A percentile compares a stretch with the other conserved stretches of the same genome.
These are phyloP conservation scores for Theropithecus gelada DNA, from an alignment of 2,113 vertebrate genomes.

Conservation along the genomic window DNA sequence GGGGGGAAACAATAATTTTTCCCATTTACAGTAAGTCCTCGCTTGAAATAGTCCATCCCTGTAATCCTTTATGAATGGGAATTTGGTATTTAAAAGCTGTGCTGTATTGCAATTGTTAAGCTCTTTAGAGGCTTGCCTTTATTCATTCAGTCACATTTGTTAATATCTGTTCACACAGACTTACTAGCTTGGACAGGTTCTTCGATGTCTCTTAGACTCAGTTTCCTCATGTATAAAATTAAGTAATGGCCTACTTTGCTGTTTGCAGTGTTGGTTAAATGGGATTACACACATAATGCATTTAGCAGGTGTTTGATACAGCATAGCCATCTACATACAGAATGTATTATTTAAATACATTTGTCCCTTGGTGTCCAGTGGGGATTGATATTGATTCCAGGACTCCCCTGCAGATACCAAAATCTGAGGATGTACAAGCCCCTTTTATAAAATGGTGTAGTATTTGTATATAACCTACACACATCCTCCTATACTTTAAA, in stretches of 20 bases:
- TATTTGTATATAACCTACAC: not conserved
- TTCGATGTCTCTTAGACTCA: not conserved
- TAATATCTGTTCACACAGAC: not conserved
- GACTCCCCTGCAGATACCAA: not conserved
- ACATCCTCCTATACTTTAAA: not conserved
- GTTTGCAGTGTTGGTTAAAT: not conserved
- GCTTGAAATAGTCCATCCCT: not conserved
- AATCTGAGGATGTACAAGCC: not conserved
- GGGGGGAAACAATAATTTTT: not conserved
- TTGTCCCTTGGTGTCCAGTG: not conserved
- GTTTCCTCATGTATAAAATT: not conserved
- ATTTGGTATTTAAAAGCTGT: not conserved
- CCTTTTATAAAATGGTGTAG: not conserved
- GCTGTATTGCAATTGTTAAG: not conserved
- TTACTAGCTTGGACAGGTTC: not conserved
- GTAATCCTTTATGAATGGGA: not conserved
- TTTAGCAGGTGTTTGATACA: not conserved
- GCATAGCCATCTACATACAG: not conserved
- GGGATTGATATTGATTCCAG: not conserved
- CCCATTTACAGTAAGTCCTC: not conserved
- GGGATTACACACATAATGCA: not conserved
- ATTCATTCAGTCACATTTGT: not conserved
- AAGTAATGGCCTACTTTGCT: not conserved
- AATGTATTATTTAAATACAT: not conserved
- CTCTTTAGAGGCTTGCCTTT: not conserved